phyloP scores from a whole-genome alignment of 2,797 vertebrate genomes.

The Hippoglossus hippoglossus region DNA sequence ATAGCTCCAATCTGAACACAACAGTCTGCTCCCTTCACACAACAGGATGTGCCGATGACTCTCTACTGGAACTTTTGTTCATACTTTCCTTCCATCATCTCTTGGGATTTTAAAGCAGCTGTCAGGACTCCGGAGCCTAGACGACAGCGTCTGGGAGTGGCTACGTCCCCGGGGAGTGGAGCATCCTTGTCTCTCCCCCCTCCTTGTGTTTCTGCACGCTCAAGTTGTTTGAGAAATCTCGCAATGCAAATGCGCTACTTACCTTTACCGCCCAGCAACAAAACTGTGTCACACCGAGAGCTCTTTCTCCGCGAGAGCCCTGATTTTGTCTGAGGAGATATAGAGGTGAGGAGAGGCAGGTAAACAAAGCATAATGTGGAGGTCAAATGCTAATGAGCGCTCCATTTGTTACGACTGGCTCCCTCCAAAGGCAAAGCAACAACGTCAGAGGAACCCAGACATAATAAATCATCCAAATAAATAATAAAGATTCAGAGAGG shows the following conservation, averaged over 20 bases:
- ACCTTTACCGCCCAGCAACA: slow-evolving; percentile 71
- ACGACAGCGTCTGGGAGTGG: slow-evolving; percentile 72
- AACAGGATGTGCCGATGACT: slow-evolving; percentile 49
- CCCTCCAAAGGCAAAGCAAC: slow-evolving; percentile 70
- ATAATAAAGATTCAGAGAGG: slow-evolving; percentile 59
- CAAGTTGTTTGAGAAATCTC: slow-evolving; percentile 75
- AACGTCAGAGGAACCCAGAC: slow-evolving; percentile 59
- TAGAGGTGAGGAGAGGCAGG: slow-evolving; percentile 74
- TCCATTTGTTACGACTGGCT: slow-evolving; percentile 75
- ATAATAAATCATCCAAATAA: slow-evolving; percentile 80
- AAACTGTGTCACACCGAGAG: slow-evolving; percentile 73
- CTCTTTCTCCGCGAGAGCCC: slow-evolving; percentile 54
- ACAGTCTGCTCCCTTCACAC: slow-evolving; percentile 15
- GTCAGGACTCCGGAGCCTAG: slow-evolving; percentile 72
- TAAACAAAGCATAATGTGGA: slow-evolving; percentile 82
- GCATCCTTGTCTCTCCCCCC: neutral
- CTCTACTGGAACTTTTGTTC: slow-evolving; percentile 62
- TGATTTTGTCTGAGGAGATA: slow-evolving; percentile 76
- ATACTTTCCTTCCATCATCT: slow-evolving; percentile 51
- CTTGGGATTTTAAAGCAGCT: slow-evolving; percentile 68
- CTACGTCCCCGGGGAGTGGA: slow-evolving; percentile 66
- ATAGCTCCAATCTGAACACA: slow-evolving; percentile 21
- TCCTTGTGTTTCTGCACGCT: slow-evolving; percentile 57
- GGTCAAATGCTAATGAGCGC: slow-evolving; percentile 83
- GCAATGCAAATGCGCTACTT: slow-evolving; percentile 79